Conservation (phyloP, 2,888 invertebrate genomes). For the Abrostola triplasia region DNA sequence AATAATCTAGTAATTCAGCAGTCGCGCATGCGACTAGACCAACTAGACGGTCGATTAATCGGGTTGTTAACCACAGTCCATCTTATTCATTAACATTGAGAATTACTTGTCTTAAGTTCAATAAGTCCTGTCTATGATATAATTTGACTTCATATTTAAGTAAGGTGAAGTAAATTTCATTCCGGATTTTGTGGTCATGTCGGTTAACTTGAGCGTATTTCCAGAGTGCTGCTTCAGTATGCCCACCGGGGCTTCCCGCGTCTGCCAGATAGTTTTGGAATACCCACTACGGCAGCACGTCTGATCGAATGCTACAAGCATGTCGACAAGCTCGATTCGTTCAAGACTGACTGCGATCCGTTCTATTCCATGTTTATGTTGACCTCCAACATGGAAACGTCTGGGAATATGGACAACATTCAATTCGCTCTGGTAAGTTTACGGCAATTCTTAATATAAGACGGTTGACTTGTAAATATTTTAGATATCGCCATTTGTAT, state of each 20-base stretch:
- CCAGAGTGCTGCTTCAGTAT: slow-evolving; percentile 89
- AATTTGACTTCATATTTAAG: no score
- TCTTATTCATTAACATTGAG: no score
- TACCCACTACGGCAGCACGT: slow-evolving; percentile 64
- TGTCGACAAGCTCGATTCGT: slow-evolving; percentile 74
- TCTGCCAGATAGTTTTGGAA: slow-evolving; percentile 3
- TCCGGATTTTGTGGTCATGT: background rate
- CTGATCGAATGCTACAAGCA: slow-evolving; percentile 74
- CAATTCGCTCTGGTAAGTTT: slow-evolving; percentile 91
- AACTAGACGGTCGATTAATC: no score
- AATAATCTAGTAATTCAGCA: no score
- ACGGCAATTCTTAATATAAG: background rate
- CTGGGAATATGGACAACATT: slow-evolving; percentile 90
- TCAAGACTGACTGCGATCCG: slow-evolving; percentile 75
- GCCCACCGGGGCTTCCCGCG: slow-evolving; percentile 70
- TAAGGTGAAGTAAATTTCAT: no score
- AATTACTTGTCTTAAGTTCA: no score
- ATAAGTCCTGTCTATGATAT: no score
- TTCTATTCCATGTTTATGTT: slow-evolving; percentile 92
- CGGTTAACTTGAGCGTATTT: slow-evolving; percentile 20
- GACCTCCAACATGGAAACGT: slow-evolving; percentile 92
- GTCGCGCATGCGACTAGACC: no score
- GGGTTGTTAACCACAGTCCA: no score
- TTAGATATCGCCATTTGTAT: background rate
- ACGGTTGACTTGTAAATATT: background rate